Conservation (phyloP, 2,888 invertebrate genomes). For the Mesochorus sp. region DNA sequence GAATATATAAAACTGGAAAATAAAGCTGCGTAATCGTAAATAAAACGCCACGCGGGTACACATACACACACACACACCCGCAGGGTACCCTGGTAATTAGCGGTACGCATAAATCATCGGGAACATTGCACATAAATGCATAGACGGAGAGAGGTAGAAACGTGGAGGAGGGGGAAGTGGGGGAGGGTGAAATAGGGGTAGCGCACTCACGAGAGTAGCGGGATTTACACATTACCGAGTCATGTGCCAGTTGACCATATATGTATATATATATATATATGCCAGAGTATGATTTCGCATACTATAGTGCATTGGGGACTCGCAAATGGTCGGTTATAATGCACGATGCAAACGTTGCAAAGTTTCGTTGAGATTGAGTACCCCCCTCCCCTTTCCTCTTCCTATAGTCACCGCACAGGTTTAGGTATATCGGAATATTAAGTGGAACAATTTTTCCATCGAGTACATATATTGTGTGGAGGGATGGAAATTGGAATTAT, state of each 20-base stretch:
- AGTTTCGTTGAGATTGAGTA: slow-evolving; percentile 58
- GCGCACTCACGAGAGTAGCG: slow-evolving; percentile 26
- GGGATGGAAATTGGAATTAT: too few relatives aligned
- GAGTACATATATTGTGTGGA: too few relatives aligned
- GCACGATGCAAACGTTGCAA: slow-evolving; percentile 70
- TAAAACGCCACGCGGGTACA: slow-evolving; percentile 75
- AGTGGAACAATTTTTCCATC: too few relatives aligned
- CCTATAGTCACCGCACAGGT: not conserved
- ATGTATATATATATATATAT: not conserved
- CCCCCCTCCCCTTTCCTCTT: not conserved
- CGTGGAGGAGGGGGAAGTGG: not conserved
- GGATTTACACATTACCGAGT: slow-evolving; percentile 52
- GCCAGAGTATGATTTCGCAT: slow-evolving; percentile 47
- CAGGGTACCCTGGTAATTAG: slow-evolving; percentile 76
- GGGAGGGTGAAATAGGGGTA: not conserved
- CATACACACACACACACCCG: slow-evolving; percentile 62
- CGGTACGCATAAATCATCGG: slow-evolving; percentile 81
- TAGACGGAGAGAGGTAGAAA: slow-evolving; percentile 66
- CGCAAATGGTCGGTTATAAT: slow-evolving; percentile 69
- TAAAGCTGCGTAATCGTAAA: slow-evolving; percentile 71
- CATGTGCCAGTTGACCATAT: slow-evolving; percentile 39
- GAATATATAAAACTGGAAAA: slow-evolving; percentile 79
- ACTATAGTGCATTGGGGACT: slow-evolving; percentile 50
- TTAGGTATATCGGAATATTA: too few relatives aligned
- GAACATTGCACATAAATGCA: slow-evolving; percentile 76